Evolutionary conservation across 2,797 vertebrate species (phyloP), one percentile per base, ranked within the genome.

Genomic region (Schizopygopsis malacanthus): DNA sequence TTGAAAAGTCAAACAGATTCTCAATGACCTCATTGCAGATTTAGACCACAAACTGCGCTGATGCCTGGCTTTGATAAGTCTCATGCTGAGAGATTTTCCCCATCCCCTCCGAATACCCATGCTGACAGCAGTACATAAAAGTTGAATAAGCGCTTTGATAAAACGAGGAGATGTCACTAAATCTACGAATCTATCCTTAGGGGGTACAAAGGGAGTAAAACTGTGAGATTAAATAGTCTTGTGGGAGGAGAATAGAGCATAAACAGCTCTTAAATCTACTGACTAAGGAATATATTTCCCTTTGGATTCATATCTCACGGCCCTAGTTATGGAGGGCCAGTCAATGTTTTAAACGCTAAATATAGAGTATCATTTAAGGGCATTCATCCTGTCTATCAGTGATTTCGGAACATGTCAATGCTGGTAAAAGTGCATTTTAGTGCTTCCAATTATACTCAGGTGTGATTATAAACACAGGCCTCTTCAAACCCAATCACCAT

Each of bases 141-240:
- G 87, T 89, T 89, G 87, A 89, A 88, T 86, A 90, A 87, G 86
- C 61, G 82, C 87, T 90, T 89, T 87, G 85, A 89, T 89, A 89
- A 89, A 89, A 88, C 70, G n/a, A 43, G 56, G 45, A 87, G 83
- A 88, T 90, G 89, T 89, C 89, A 89, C 87, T 89, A 89, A 89
- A 89, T 88, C 86, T 89, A 82, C 76, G 81, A 84, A 85, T 84
- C 56, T 72, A 41, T 88, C 90, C 87, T 88, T 25, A 41, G 87
- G 85, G 85, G 81, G 67, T 82, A 61, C 52, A 72, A 78, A 54
- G 69, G 37, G 47, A 79, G 47, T 78, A 86, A 85, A 86, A 88
- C 81, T 82, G 84, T 61, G 81, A 86, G 87, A 89, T 88, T 85
- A 87, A 89, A 87, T 84, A 86, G 80, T 83, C 87, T 79, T 72